phyloP scores from a whole-genome alignment of 1,140 invertebrate species.

The Berghia stephanieae region DNA sequence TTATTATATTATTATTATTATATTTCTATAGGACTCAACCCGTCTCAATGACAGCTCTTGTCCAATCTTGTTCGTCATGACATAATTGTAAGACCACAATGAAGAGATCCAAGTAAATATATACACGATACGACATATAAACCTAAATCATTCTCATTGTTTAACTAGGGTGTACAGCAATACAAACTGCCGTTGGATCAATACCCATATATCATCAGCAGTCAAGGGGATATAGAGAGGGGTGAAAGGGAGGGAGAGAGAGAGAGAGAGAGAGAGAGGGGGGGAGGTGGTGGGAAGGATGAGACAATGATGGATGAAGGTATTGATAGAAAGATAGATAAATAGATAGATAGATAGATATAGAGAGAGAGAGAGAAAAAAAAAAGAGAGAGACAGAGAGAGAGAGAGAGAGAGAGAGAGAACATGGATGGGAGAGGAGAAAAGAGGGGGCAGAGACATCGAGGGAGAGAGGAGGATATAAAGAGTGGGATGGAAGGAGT shows the following conservation, averaged over 20 bases:
- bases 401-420: slow-evolving; percentile 8
- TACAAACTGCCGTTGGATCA: no score
- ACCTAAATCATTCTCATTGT: no score
- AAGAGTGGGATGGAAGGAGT: neutral
- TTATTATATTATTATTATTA: no score
- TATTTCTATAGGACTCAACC: no score
- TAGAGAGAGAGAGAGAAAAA: neutral
- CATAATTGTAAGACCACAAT: no score
- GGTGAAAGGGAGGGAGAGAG: neutral
- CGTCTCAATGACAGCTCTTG: no score
- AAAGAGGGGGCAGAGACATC: neutral
- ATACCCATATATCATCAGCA: no score
- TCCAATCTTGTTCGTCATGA: no score
- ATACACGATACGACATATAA: no score
- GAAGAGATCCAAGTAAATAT: no score
- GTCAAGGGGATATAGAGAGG: neutral
- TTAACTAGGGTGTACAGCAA: no score
- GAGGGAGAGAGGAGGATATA: neutral
- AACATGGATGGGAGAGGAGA: neutral
- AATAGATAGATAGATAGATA: neutral
- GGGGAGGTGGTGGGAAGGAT: neutral
- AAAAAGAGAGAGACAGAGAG: neutral
- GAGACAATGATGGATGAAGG: neutral
- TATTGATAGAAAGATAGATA: neutral
- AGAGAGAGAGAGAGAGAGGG: neutral